These are phyloP conservation scores for Muntiacus muntjak DNA, from an alignment of 2,113 vertebrate species.

Conservation along the genomic window DNA sequence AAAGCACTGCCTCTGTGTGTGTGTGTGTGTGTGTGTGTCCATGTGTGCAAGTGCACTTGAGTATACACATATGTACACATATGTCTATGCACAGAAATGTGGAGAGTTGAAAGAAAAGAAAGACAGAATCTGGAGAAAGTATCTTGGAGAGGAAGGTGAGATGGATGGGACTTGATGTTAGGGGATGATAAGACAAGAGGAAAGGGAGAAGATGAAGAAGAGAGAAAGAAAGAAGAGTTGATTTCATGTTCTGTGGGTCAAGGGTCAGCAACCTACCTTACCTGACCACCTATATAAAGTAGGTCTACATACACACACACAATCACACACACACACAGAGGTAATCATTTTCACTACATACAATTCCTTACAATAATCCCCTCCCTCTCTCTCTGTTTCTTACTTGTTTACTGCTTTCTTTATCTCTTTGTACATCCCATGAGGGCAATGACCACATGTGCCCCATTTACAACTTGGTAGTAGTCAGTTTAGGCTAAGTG, in stretches of 20 bases:
- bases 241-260: neutral
- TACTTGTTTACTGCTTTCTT: neutral
- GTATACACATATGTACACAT: neutral
- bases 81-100: neutral
- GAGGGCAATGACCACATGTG: neutral
- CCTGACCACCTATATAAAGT: neutral
- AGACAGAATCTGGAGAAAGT: neutral
- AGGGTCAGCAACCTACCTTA: neutral
- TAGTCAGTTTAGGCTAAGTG: neutral
- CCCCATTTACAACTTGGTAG: neutral
- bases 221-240: neutral
- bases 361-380: neutral
- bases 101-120: neutral
- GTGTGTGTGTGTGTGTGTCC: neutral
- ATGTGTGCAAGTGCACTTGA: neutral
- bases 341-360: neutral
- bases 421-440: neutral
- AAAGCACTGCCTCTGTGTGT: neutral
- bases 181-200: neutral
- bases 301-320: neutral
- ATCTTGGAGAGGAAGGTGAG: neutral
- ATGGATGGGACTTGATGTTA: neutral
- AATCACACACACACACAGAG: neutral
- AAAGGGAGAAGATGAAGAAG: neutral
- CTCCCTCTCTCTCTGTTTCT: neutral